Base-by-base conservation (phyloP, 1,140 invertebrate genomes). In the Carposina sasakii region DNA sequence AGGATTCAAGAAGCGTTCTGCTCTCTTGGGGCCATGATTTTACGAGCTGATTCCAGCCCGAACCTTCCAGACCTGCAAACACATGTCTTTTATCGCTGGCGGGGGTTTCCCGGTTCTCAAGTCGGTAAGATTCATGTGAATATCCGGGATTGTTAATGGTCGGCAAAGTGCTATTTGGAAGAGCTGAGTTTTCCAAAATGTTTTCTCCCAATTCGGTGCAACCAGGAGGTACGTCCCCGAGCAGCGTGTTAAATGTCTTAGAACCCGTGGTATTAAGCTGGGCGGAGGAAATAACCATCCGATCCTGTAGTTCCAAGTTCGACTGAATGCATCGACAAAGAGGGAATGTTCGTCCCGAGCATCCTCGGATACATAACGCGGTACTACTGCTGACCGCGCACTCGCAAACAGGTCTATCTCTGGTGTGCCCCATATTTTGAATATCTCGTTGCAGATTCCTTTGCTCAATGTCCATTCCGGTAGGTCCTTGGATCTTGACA, bases 401-500 rank as follows among this genome's bases (percentile, higher is more conserved):
- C 41, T 44, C 6, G 62, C 65, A 26, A 68, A 68, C 1, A 65
- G 46, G 31, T 68, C 65, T 6, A 68, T 50, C 13, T 54, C 53
- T 13, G 62, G 57, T 1, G 17, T 28, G 15, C 62, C 62, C 59
- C 51, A 54, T 21, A 16, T 44, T 8, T 19, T 24, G 21, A 39
- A 48, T 54, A 65, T 10, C 52, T 57, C n/a, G 10, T 13, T 28
- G 31, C 46, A 58, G 19, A 48, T 52, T 17, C 9, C 8, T 22
- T 46, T 41, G 17, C 57, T 24, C 0, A 65, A 30, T 22, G 63
- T 57, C 59, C 60, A 65, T 17, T 68, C 62, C 34, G 55, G 61
- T 0, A 57, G 58, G 0, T 3, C 8, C 28, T 21, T 53, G 46
- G 23, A 10, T 21, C 54, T 26, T 0, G 62, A 67, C 8, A 62